These are phyloP conservation scores for Kradibia gibbosae DNA, from an alignment of 1,140 invertebrate species.

Conservation along the genomic window DNA sequence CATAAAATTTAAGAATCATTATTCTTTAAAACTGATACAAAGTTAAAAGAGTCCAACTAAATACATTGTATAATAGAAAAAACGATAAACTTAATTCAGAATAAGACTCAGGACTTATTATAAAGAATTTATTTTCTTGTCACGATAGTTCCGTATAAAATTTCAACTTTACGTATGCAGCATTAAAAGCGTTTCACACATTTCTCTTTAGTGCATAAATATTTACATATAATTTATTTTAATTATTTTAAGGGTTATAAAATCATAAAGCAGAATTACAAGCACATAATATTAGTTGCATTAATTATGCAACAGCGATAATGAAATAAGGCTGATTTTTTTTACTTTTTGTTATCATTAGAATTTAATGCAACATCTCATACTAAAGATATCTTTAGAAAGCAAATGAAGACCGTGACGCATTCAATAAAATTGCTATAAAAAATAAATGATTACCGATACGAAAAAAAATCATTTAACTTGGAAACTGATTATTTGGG, in stretches of 20 bases:
- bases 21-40: neutral
- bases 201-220: too few relatives aligned
- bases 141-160: neutral
- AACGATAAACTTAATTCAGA: neutral
- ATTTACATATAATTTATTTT: too few relatives aligned
- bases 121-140: neutral
- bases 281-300: neutral
- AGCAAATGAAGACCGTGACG: neutral
- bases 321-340: neutral
- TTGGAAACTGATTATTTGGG: neutral
- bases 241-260: too few relatives aligned
- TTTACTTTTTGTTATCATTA: constrained; percentile 2
- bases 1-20: neutral
- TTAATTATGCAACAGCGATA: neutral
- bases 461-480: neutral
- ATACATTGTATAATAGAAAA: neutral
- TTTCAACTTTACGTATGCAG: too few relatives aligned
- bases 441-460: neutral
- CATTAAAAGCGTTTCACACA: too few relatives aligned
- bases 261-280: neutral
- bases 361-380: neutral
- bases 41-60: neutral
- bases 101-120: neutral
- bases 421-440: neutral
- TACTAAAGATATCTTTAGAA: neutral